phyloP scores from a whole-genome alignment of 2,113 vertebrate species.

The Paradoxurus hermaphroditus region DNA sequence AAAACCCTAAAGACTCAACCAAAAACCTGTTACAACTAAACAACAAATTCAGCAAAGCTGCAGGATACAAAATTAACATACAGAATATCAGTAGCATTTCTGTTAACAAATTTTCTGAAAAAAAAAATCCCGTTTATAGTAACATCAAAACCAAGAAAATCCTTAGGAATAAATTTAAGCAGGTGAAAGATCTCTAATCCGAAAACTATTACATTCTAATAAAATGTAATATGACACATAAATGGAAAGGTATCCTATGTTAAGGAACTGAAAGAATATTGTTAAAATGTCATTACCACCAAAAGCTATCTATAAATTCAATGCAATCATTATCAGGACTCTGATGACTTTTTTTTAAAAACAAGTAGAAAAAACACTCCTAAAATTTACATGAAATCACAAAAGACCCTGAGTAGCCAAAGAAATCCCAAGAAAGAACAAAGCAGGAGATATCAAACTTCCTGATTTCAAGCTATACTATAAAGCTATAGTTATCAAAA shows the following conservation, averaged over 20 bases:
- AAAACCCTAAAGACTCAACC: neutral
- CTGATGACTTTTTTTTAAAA: neutral
- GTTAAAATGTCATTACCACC: neutral
- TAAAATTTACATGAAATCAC: neutral
- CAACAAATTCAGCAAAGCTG: neutral
- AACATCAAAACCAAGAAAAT: neutral
- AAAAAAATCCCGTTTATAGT: neutral
- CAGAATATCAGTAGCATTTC: neutral
- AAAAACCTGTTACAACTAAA: neutral
- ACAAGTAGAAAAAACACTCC: neutral
- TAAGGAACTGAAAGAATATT: neutral
- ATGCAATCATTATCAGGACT: neutral
- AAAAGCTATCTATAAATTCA: neutral
- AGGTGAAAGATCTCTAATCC: neutral
- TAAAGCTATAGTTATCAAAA: neutral
- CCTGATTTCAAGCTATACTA: neutral
- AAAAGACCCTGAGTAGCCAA: neutral
- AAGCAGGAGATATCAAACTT: neutral
- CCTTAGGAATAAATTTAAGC: neutral
- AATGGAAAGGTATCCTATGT: neutral
- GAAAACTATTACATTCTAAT: neutral
- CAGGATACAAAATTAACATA: neutral
- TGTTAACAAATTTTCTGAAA: neutral
- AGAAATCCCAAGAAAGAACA: neutral
- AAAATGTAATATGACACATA: neutral